Conservation (phyloP, 2,888 invertebrate species). For the Dexiosoma caninum region DNA sequence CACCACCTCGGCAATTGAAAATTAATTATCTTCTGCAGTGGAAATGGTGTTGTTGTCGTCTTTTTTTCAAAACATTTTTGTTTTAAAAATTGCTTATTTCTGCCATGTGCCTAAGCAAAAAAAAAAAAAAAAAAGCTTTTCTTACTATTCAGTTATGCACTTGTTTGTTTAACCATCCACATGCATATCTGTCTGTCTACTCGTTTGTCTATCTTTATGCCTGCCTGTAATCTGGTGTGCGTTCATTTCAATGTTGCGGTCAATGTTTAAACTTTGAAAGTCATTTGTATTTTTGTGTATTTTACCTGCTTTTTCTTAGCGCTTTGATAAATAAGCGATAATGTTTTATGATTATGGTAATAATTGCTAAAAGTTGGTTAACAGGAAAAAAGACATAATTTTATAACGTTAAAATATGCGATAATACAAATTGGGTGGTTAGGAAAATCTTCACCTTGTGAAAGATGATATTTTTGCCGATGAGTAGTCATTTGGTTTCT, state of each 20-base stretch:
- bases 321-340: slow-evolving; percentile 66
- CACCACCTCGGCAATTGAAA: too few relatives aligned
- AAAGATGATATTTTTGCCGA: slow-evolving; percentile 32
- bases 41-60: slow-evolving; percentile 21
- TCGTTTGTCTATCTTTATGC: slow-evolving; percentile 9
- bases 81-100: slow-evolving; percentile 6
- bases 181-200: neutral
- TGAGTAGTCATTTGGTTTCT: neutral
- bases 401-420: slow-evolving; percentile 51
- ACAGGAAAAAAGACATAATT: slow-evolving; percentile 59
- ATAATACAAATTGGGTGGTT: slow-evolving; percentile 63
- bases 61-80: slow-evolving; percentile 28
- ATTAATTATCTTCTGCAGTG: too few relatives aligned
- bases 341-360: slow-evolving; percentile 66
- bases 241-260: slow-evolving; percentile 50
- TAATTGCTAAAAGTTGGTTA: slow-evolving; percentile 64
- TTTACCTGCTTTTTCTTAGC: slow-evolving; percentile 7
- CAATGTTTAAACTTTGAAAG: slow-evolving; percentile 35
- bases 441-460: slow-evolving; percentile 29
- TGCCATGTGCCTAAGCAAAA: neutral
- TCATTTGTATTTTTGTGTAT: slow-evolving; percentile 33
- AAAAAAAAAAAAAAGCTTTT: too few relatives aligned
- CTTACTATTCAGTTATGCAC: slow-evolving; percentile 18
- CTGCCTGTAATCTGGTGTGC: slow-evolving; percentile 23
- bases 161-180: slow-evolving; percentile 19